These are phyloP conservation scores for Sebastes iracundus DNA, from an alignment of 2,797 vertebrate genomes.

Conservation along the genomic window DNA sequence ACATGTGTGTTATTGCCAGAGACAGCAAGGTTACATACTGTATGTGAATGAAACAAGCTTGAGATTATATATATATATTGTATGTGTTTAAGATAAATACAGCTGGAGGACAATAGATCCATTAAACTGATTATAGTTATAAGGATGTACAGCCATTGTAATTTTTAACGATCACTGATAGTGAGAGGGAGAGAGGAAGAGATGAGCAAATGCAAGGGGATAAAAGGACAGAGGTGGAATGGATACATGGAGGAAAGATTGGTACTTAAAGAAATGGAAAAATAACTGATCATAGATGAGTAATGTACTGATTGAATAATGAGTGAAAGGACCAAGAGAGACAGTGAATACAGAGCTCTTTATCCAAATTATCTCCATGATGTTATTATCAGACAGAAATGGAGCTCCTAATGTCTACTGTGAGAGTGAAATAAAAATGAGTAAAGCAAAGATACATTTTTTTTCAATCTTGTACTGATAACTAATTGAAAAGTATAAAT, in stretches of 20 bases:
- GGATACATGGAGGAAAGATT: conserved; percentile 43
- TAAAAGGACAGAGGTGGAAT: conserved; percentile 32
- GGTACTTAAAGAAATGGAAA: conserved; percentile 71
- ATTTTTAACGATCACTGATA: conserved; percentile 34
- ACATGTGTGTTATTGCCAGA: not conserved
- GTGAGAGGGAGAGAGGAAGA: not conserved
- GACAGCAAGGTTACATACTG: not conserved
- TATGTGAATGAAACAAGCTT: not conserved
- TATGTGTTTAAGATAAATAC: not conserved
- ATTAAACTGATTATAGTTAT: conserved; percentile 24
- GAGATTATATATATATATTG: not conserved
- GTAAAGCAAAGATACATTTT: not conserved
- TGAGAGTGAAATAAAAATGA: not conserved
- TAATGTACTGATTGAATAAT: conserved; percentile 65
- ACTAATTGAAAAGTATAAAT: not conserved
- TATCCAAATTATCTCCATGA: conserved; percentile 8
- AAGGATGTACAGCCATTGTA: conserved; percentile 10
- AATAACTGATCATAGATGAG: conserved; percentile 57
- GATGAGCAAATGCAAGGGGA: not conserved
- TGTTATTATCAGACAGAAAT: not conserved
- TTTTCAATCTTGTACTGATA: not conserved
- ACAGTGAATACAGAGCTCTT: conserved; percentile 12
- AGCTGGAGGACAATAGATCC: not conserved
- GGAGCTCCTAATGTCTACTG: not conserved
- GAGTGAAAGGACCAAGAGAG: conserved; percentile 26